Base-by-base conservation (phyloP, 2,113 vertebrate species). In the Gallinago jamesoni region DNA sequence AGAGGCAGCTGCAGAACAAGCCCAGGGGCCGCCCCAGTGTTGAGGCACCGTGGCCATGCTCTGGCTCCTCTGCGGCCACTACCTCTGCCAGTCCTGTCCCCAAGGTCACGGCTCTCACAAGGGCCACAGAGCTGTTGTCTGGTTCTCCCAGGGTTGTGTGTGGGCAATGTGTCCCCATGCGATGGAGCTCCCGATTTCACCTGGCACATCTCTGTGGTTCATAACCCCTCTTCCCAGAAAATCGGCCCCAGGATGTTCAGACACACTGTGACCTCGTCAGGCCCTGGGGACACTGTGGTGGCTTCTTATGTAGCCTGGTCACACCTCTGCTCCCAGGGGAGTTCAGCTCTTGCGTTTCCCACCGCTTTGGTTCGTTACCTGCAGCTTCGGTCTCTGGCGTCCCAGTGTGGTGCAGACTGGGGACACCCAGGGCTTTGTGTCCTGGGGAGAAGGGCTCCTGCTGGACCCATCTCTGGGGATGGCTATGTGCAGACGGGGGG, bases 381-480 rank as follows among this genome's bases (percentile, higher is more conserved):
- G 15, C 35, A 41, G 72, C 30, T 13, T 59, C 43, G 15, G 19
- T 24, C 43, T 57, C 52, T 2, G 2, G 7, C 3, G 19, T 67
- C 53, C 53, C 53, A 16, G 31, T 1, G 0, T 18, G 5, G 41
- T 28, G 60, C 60, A 24, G 3, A 19, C 53, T 4, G 9, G 66
- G 20, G 17, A 4, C 77, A 30, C 24, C 33, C 22, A 8, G 56
- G 19, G 37, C 62, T 74, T 7, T 52, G 53, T 6, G 6, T 25
- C 20, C 33, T 41, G 30, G 27, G 56, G 45, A 50, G 7, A 1
- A 18, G 50, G 14, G n/a, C n/a, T 35, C 14, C 30, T 7, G 35
- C 25, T 50, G 0, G 14, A 20, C 39, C 27, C 8, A 0, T 27
- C 30, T 25, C 63, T 27, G 3, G 4, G 7, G 59, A 19, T 0